Percentiles rank a stretch among this genome's conserved stretches.
phyloP scores from a whole-genome alignment of 1,140 invertebrate genomes.

The Atta colombica region DNA sequence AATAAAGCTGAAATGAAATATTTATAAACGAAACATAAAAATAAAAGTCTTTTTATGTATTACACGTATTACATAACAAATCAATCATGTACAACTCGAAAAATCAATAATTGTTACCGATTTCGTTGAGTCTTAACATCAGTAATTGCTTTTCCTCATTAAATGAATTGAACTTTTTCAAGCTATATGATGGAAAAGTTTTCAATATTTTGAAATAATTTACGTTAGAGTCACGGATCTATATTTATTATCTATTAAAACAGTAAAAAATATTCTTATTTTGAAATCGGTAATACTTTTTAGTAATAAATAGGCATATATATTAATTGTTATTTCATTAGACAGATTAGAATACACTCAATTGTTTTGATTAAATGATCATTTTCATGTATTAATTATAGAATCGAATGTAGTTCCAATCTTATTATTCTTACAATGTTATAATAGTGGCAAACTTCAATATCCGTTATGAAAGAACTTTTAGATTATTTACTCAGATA shows the following conservation, averaged over 20 bases:
- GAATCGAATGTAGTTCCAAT: slow-evolving; percentile 4
- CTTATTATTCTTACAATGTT: slow-evolving; percentile 7
- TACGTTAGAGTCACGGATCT: not conserved
- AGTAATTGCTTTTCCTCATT: not conserved
- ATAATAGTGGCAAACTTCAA: not conserved
- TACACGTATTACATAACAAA: not conserved
- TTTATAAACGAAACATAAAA: not conserved
- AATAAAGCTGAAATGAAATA: slow-evolving; percentile 12
- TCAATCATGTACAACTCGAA: not conserved
- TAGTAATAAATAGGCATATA: not conserved
- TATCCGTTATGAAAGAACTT: slow-evolving; percentile 5
- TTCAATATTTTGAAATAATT: slow-evolving; percentile 23
- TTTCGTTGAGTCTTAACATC: not conserved
- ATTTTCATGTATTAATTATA: not conserved
- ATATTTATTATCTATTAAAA: not conserved
- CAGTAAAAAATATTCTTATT: not conserved
- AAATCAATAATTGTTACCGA: slow-evolving; percentile 21
- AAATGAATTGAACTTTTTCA: slow-evolving; percentile 13
- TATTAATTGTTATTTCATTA: not conserved
- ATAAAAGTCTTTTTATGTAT: not conserved
- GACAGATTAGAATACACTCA: not conserved
- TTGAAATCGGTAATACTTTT: not conserved
- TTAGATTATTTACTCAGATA: slow-evolving; percentile 45
- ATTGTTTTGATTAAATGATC: slow-evolving; percentile 6
- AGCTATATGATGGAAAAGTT: not conserved